Base-by-base conservation (phyloP, 2,888 invertebrate genomes). In the Itoplectis maculator region DNA sequence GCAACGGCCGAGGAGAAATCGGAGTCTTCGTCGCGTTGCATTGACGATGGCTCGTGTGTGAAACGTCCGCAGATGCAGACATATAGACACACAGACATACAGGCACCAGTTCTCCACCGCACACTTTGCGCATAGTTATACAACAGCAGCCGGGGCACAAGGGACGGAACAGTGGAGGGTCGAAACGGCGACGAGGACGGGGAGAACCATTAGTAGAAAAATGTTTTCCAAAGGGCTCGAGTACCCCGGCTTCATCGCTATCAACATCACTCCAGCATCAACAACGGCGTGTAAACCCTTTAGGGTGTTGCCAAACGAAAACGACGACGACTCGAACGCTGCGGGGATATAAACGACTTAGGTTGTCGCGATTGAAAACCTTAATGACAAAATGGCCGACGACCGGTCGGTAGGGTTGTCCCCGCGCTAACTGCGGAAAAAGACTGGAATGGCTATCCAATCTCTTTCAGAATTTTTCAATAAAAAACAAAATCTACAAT, bases 181-280 rank as follows among this genome's bases (percentile, higher is more conserved):
- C 73, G 84, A 86, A 85, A 78, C 61, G 63, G 80, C 75, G 69
- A 75, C 59, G 85, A 88, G 88, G 84, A 87, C 83, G 85, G 84
- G 86, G 88, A 88, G 88, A 90, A 88, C 92, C 92, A 92, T 92
- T 92, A 92, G 92, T 91, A 90, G 89, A 92, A 92, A 92, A 92
- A 92, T 92, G 88, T 92, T 92, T 90, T 91, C 88, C 88, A 90
- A 91, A 89, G 91, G 91, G 61, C 69, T 91, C 88, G 88, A 92
- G 90, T 89, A 84, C 80, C 86, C 87, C 87, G 87, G 61, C 54
- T 45, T 51, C 65, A 56, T 42, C 73, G 79, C 70, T 75, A 82
- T 70, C 72, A 72, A 75, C 79, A 68, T 65, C 78, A 35, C 69
- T 42, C 51, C 65, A 49, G 47, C 63, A 70, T 79, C 77, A 61